Conservation (phyloP, 2,113 vertebrate genomes). For the Plecturocebus donacophilus region DNA sequence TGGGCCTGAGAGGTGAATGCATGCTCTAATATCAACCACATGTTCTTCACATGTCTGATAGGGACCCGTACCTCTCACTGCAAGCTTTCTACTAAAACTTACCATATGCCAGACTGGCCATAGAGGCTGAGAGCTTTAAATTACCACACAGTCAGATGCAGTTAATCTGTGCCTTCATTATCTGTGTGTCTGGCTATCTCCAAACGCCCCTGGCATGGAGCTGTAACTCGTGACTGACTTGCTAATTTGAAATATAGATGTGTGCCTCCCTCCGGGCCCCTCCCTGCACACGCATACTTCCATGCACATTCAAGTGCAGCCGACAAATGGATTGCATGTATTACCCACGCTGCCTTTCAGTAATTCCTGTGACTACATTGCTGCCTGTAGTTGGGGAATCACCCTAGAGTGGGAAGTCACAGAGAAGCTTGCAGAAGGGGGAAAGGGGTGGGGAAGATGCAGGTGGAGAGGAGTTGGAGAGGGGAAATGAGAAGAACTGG, state of each 20-base stretch:
- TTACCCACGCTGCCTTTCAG: constrained; percentile 20
- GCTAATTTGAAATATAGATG: constrained; percentile 55
- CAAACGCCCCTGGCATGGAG: constrained; percentile 61
- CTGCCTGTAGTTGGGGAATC: neutral
- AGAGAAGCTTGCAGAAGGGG: neutral
- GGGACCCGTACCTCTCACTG: constrained; percentile 51
- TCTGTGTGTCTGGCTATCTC: constrained; percentile 59
- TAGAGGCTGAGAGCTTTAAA: constrained; percentile 64
- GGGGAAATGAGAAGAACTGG: neutral
- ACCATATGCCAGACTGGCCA: constrained; percentile 60
- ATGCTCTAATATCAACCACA: constrained; percentile 62
- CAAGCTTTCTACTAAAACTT: constrained; percentile 62
- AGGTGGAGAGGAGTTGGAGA: neutral
- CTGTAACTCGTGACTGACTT: constrained; percentile 39
- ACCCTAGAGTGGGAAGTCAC: neutral
- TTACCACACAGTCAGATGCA: constrained; percentile 47
- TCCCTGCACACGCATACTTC: neutral
- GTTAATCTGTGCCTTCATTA: constrained; percentile 74
- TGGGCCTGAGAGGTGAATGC: neutral
- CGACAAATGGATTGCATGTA: constrained; percentile 38
- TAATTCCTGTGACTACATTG: neutral
- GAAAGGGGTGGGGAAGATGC: neutral
- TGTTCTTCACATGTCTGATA: constrained; percentile 34
- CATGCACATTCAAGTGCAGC: constrained; percentile 20
- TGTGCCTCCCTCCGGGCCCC: neutral